Evolutionary conservation across 2,113 vertebrate genomes (phyloP).

Genomic region (Copsychus sechellarum): DNA sequence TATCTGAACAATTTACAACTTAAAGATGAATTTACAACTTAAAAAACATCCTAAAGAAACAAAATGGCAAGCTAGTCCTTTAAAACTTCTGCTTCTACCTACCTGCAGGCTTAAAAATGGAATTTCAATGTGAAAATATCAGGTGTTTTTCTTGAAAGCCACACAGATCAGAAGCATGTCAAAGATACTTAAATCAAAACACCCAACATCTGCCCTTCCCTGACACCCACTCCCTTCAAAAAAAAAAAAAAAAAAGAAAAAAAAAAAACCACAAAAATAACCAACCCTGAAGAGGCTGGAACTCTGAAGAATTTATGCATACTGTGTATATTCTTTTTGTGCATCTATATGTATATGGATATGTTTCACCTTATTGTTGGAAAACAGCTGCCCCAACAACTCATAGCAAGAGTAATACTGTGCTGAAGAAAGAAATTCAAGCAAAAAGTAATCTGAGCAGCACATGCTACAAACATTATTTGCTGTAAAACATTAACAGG

Average conservation of each 20-base stretch:
- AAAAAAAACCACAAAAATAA: neutral
- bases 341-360: neutral
- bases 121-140: neutral
- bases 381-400: neutral
- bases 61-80: neutral
- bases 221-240: rapidly evolving
- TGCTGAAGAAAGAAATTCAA: neutral
- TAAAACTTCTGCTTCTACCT: neutral
- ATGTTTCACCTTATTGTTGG: neutral
- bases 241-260: too few relatives aligned
- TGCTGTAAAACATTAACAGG: neutral
- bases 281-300: neutral
- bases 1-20: neutral
- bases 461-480: neutral
- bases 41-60: neutral
- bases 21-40: neutral
- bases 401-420: neutral
- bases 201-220: neutral
- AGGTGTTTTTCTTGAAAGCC: neutral
- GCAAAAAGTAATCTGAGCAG: neutral
- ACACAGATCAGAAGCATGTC: neutral
- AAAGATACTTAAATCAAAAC: neutral
- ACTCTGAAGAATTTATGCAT: neutral
- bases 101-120: neutral
- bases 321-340: neutral